phyloP scores from a whole-genome alignment of 2,797 vertebrate species.

The Gymnoscopelus microlampas region DNA sequence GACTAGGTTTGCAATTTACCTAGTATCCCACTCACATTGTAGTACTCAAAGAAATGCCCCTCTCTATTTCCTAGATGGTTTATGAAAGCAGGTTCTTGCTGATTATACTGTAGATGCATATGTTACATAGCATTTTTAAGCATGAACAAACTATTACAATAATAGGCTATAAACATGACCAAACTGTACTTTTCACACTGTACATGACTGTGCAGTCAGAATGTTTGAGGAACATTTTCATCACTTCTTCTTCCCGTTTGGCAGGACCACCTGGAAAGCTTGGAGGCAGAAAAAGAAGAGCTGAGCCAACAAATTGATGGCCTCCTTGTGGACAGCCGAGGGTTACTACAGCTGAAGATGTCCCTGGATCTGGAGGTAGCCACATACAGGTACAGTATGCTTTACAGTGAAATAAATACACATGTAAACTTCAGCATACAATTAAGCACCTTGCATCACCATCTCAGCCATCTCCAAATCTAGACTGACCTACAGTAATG shows the following conservation, averaged over 20 bases:
- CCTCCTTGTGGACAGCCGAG: conserved; percentile 84
- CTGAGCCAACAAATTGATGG: conserved; percentile 82
- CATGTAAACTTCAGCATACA: neutral
- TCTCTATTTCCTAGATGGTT: no score
- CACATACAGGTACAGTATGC: conserved; percentile 87
- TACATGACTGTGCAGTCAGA: neutral
- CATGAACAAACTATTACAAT: neutral
- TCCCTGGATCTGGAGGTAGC: conserved; percentile 91
- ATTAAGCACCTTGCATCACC: neutral
- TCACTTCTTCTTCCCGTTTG: conserved; percentile 47
- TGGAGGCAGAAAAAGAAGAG: conserved; percentile 86
- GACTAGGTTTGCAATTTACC: no score
- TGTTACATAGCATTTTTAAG: no score
- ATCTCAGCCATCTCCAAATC: neutral
- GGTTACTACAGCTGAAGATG: conserved; percentile 89
- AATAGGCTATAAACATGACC: neutral
- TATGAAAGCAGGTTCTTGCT: no score
- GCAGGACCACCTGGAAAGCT: conserved; percentile 83
- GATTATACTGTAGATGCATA: no score
- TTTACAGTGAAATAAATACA: neutral
- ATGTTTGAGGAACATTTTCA: neutral
- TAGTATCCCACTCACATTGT: no score
- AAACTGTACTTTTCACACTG: neutral
- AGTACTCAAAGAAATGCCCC: no score
- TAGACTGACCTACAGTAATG: neutral